Evolutionary conservation across 2,888 invertebrate species (phyloP).

Genomic region (Ceramica pisi): DNA sequence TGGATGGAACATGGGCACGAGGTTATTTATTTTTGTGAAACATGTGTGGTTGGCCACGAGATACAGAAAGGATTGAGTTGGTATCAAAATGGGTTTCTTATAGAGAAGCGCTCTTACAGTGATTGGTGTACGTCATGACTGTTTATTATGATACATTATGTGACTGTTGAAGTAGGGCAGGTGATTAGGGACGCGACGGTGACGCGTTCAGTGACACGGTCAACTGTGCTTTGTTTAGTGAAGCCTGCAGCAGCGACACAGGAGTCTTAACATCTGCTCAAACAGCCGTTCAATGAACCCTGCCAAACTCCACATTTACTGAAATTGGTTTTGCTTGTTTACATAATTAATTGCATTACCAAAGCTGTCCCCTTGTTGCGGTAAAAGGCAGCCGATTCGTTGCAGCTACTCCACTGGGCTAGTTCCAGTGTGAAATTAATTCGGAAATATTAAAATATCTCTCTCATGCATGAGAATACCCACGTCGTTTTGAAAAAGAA

Average conservation of each 20-base stretch:
- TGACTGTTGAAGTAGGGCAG: constrained; percentile 50
- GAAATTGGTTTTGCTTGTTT: constrained; percentile 78
- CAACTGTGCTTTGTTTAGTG: constrained; percentile 54
- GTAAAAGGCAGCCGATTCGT: constrained; percentile 17
- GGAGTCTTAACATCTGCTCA: constrained; percentile 74
- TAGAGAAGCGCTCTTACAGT: constrained; percentile 12
- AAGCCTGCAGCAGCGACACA: constrained; percentile 62
- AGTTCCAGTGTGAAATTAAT: constrained; percentile 2
- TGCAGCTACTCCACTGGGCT: constrained; percentile 3
- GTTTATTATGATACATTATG: constrained; percentile 36
- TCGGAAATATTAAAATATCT: constrained; percentile 3
- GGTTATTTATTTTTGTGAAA: constrained; percentile 30
- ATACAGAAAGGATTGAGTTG: neutral
- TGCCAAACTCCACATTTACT: constrained; percentile 73
- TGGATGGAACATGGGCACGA: constrained; percentile 25
- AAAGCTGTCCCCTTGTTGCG: constrained; percentile 57
- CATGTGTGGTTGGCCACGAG: constrained; percentile 10
- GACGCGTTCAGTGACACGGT: constrained; percentile 66
- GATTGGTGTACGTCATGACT: constrained; percentile 24
- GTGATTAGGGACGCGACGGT: constrained; percentile 46
- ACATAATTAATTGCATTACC: constrained; percentile 75
- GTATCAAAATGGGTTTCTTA: constrained; percentile 7
- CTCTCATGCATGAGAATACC: constrained; percentile 15
- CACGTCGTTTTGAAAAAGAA: constrained; percentile 31
- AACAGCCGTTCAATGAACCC: constrained; percentile 85